Percentiles rank a stretch among this genome's conserved stretches.
phyloP scores from a whole-genome alignment of 2,888 invertebrate genomes.

The Trachelus iudaicus region DNA sequence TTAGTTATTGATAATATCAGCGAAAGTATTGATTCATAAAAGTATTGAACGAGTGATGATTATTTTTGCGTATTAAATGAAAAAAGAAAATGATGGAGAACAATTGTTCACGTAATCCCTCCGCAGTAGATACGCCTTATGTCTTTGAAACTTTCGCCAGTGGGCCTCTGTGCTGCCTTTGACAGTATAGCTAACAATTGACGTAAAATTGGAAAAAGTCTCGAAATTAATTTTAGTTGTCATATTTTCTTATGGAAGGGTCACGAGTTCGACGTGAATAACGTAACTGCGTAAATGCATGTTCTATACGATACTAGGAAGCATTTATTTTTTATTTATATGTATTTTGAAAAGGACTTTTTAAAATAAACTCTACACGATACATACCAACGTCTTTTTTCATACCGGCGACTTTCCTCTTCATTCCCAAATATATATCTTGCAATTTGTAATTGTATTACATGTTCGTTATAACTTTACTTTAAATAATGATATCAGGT shows the following conservation, averaged over 20 bases:
- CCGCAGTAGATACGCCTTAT: too few species aligned
- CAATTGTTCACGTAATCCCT: too few species aligned
- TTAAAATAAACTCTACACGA: conserved; percentile 45
- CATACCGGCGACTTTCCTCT: too few species aligned
- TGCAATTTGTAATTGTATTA: too few species aligned
- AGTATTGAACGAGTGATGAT: too few species aligned
- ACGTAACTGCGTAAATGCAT: conserved; percentile 38
- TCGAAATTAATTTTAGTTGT: conserved; percentile 39
- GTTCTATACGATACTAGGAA: conserved; percentile 49
- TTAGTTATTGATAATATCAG: too few species aligned
- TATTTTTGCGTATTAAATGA: too few species aligned
- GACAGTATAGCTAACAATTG: conserved; percentile 15
- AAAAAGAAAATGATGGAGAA: too few species aligned
- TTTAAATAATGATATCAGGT: too few species aligned
- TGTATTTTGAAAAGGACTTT: conserved; percentile 54
- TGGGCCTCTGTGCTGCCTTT: conserved; percentile 26
- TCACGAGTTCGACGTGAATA: conserved; percentile 18
- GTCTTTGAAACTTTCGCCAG: not conserved
- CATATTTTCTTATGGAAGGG: conserved; percentile 33
- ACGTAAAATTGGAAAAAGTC: conserved; percentile 24
- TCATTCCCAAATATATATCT: too few species aligned
- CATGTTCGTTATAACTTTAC: too few species aligned
- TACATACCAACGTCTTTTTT: not conserved
- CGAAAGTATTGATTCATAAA: too few species aligned
- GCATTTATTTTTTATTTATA: conserved; percentile 59